Evolutionary conservation across 2,113 vertebrate species (phyloP).

Genomic region (Orycteropus afer): DNA sequence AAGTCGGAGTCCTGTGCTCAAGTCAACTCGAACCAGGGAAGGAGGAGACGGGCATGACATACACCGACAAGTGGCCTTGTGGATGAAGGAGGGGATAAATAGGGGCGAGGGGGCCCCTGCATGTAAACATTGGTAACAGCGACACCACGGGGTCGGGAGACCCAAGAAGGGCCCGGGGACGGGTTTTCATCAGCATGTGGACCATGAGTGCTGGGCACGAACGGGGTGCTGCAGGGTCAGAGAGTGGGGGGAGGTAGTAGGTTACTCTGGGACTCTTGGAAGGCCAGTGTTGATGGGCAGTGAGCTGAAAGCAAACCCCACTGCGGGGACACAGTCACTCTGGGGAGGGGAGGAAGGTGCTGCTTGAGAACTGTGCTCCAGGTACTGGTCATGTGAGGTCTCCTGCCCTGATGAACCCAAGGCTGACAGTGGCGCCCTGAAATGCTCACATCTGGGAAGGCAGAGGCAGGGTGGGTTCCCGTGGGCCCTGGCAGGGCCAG

Average conservation of each 20-base stretch:
- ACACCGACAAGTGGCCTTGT: slow-evolving; percentile 41
- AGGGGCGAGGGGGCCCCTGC: slow-evolving; percentile 76
- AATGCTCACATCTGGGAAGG: slow-evolving; percentile 28
- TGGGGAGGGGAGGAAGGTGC: background rate
- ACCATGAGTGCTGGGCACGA: background rate
- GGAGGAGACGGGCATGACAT: slow-evolving; percentile 64
- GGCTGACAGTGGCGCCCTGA: slow-evolving; percentile 59
- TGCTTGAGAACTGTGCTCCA: background rate
- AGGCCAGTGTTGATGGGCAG: slow-evolving; percentile 30
- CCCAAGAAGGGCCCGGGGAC: slow-evolving; percentile 65
- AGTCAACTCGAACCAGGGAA: slow-evolving; percentile 57
- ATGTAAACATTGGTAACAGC: slow-evolving; percentile 86
- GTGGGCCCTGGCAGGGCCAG: background rate
- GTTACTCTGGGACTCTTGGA: slow-evolving; percentile 72
- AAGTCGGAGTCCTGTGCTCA: slow-evolving; percentile 51
- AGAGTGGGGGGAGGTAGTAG: slow-evolving; percentile 78
- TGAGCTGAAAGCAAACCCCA: background rate
- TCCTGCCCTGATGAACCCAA: background rate
- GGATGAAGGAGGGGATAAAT: slow-evolving; percentile 39
- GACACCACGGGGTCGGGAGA: slow-evolving; percentile 52
- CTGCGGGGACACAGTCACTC: background rate
- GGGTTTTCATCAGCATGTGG: slow-evolving; percentile 10
- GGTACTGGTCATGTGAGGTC: background rate
- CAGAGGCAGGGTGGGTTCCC: background rate
- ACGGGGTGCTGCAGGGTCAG: background rate